These are phyloP conservation scores for Promerops cafer DNA, from an alignment of 2,113 vertebrate species.

Conservation along the genomic window DNA sequence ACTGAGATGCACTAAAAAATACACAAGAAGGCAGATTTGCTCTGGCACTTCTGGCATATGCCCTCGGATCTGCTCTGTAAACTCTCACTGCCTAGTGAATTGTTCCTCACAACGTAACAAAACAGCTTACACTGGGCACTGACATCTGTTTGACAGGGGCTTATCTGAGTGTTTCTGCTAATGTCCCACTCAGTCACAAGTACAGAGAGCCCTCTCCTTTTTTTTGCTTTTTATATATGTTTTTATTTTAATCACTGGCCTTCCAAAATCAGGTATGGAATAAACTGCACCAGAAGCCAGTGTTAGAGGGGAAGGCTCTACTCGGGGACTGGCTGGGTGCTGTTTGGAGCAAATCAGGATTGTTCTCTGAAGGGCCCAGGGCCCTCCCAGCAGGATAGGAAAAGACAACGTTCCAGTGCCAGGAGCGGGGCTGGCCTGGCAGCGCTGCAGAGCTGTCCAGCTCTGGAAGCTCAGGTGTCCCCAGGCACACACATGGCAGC, in stretches of 20 bases:
- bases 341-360: not conserved
- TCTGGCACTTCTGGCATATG: not conserved
- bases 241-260: not conserved
- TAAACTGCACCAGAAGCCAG: not conserved
- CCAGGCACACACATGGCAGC: not conserved
- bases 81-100: not conserved
- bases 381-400: not conserved
- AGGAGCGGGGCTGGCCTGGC: not conserved
- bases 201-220: not conserved
- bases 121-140: not conserved
- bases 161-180: not conserved
- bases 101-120: not conserved
- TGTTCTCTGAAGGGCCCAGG: not conserved
- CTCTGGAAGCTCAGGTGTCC: conserved; percentile 22
- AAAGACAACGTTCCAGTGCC: rapidly evolving
- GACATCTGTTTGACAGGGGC: not conserved
- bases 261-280: not conserved
- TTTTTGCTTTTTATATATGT: too few relatives aligned
- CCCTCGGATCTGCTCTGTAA: not conserved
- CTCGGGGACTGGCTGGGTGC: not conserved
- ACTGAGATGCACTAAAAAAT: not conserved
- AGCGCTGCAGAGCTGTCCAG: not conserved
- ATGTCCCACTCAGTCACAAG: not conserved
- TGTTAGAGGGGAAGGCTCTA: not conserved
- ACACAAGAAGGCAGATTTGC: not conserved